Base-by-base conservation (phyloP, 2,888 invertebrate genomes). In the Temnothorax unifasciatus region DNA sequence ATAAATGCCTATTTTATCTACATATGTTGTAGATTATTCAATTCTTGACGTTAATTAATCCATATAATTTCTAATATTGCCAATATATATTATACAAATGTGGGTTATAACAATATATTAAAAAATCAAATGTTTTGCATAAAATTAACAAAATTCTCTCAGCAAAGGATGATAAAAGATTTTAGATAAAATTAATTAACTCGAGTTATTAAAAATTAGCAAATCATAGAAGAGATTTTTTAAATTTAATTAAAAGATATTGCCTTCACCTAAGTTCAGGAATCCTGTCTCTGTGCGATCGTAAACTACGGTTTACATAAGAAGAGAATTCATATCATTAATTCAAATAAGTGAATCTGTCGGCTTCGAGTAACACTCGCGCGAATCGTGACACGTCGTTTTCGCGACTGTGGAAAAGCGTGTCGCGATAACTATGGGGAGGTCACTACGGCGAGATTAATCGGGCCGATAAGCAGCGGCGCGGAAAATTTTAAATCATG, bases 401-500 rank as follows among this genome's bases (percentile, higher is more conserved):
- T 74, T 84, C 57, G 52, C 54, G 54, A 41, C 21, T 69, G 66
- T 52, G 44, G 68, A 76, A 69, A 85, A 54, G 66, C 50, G 52
- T 82, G 66, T 69, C 74, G 83, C 75, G 66, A 34, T 66, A 66
- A 15, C 41, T 69, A 25, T 18, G 44, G 18, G 77, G 79, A 88
- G 90, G 90, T 75, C 89, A 47, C 44, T 21, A 74, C 29, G 29
- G 87, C 87, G 79, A 89, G 92, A 91, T 87, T 83, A 88, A 90
- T 87, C 90, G 90, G 85, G 83, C 87, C 84, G 86, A 71, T 85
- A 88, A 81, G 69, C 76, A 76, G 82, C 84, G 84, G 83, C 83
- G 87, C 76, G 88, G 89, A 91, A 92, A 91, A 90, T 89, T 90
- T 88, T 87, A 82, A 85, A 87, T 86, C 68, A 82, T 71, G 47